phyloP scores from a whole-genome alignment of 2,113 vertebrate genomes.

The Scomber scombrus region DNA sequence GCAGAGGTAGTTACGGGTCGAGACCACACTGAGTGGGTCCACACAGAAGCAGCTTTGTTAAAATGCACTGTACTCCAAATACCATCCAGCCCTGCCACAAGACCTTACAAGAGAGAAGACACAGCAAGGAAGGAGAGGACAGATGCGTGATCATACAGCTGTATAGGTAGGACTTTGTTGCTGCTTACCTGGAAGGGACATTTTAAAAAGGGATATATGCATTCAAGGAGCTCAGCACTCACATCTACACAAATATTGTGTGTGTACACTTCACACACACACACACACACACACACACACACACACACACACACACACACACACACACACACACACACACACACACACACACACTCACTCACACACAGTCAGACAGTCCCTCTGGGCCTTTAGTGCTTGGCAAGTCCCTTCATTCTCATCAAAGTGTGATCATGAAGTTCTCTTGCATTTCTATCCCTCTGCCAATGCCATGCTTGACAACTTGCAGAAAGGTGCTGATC shows the following conservation, averaged over 20 bases:
- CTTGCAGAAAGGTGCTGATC: slow-evolving; percentile 57
- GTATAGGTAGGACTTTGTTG: slow-evolving; percentile 1
- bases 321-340: too few relatives aligned
- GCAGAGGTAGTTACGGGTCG: slow-evolving; percentile 42
- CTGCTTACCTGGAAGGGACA: slow-evolving; percentile 3
- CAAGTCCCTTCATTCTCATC: slow-evolving; percentile 50
- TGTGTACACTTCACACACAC: not conserved
- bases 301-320: too few relatives aligned
- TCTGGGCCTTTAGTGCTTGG: slow-evolving; percentile 13
- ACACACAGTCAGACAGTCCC: slow-evolving; percentile 11
- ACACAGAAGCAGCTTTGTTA: slow-evolving; percentile 70
- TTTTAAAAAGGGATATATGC: slow-evolving; percentile 8
- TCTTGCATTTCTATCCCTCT: slow-evolving; percentile 32
- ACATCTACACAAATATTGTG: slow-evolving; percentile 12
- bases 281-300: too few relatives aligned
- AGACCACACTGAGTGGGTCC: slow-evolving; percentile 56
- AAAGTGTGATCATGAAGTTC: slow-evolving; percentile 50
- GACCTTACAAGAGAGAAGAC: slow-evolving; percentile 30
- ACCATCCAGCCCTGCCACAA: slow-evolving; percentile 41
- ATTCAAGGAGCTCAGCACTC: slow-evolving; percentile 21
- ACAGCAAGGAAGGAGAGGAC: not conserved
- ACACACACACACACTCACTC: not conserved
- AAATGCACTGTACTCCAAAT: slow-evolving; percentile 42
- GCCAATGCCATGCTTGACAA: slow-evolving; percentile 47
- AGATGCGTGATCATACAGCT: slow-evolving; percentile 32